Base-by-base conservation (phyloP, 2,888 invertebrate species). In the Rhagium mordax region DNA sequence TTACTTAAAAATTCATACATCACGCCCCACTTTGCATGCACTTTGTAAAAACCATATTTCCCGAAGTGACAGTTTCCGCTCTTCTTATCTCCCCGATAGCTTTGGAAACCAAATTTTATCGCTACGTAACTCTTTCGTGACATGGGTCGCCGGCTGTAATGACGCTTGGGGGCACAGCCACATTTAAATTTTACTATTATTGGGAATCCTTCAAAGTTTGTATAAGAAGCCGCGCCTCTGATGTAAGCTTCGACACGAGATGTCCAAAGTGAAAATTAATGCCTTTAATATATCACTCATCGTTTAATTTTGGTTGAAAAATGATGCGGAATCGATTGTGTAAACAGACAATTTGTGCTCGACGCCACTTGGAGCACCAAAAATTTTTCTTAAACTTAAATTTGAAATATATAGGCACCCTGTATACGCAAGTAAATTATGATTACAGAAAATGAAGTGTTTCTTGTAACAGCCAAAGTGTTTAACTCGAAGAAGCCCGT, bases 91-190 rank as follows among this genome's bases (percentile, higher is more conserved):
- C 8, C 27, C 8, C 8, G 29, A 57, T 29, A 24, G 29, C 57
- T 57, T 27, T 16, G 29, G 57, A 57, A 57, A 57, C 57, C 24
- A 57, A 57, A 57, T 24, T 24, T 57, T 57, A 57, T 57, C 57
- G 29, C 27, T 29, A 5, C 6, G 57, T 29, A 27, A 16, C 27
- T 15, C 29, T 57, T 57, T 15, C 57, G 16, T 29, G 27, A 15
- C 27, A n/a, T 27, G 57, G 24, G 27, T 24, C 27, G 24, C 24
- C 3, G n/a, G 29, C 2, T 27, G 27, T 27, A 57, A 24, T 29
- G 27, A 16, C 27, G 15, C 57, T 57, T 57, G 29, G 2, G 27
- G 57, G 27, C 8, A 29, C 27, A 27, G 41, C 41, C n/a, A 13
- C 16, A 57, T 57, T 57, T 57, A 57, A 57, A 57, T 57, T 57